Evolutionary conservation across 30 jellyfish, hydroid and myxozoan species (phyloP), one percentile per base, ranked within the genome.

Genomic region (Morbakka virulenta): DNA sequence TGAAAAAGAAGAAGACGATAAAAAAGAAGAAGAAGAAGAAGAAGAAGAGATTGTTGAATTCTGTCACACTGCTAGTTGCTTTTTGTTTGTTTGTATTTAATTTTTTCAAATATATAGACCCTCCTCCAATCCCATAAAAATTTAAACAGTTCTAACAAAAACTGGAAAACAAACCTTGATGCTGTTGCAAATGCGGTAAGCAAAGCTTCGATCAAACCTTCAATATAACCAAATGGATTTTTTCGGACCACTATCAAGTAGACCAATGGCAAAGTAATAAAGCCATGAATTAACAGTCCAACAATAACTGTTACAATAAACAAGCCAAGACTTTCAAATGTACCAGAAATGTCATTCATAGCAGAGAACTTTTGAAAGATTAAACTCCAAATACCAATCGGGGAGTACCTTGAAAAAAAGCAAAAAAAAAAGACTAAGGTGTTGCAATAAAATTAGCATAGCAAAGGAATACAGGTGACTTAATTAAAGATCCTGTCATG

Each of bases 291-390:
- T 24, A 89, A 72, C 29, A 90, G 75, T 74, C 97, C 97, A 69
- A 72, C 83, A 29, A 90, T 83, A 52, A 90, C 97, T 0, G 97
- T 90, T 47, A 81, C 74, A 49, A 90, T 90, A 74, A 83, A 90
- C 90, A 90, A 50, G 67, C 96, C 97, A 30, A 90, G 94, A 35
- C 96, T 90, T 51, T 76, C 97, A 83, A 90, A 90, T 28, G 96
- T 84, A 4, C 82, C 95, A 1, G 79, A 6, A 21, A 90, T 90
- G 57, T 90, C 76, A 0, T 62, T 68, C 97, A 90, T 90, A 28
- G 89, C 67, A 20, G 97, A 87, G 67, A 90, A 90, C 53, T 90
- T 90, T 0, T 89, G 89, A 32, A 93, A 83, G 50, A 90, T 84
- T 91, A 90, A 83, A 47, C 94, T 72, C 82, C 97, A 90, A 28